Base-by-base conservation (phyloP, 2,113 vertebrate species). In the Trichomycterus rosablanca region DNA sequence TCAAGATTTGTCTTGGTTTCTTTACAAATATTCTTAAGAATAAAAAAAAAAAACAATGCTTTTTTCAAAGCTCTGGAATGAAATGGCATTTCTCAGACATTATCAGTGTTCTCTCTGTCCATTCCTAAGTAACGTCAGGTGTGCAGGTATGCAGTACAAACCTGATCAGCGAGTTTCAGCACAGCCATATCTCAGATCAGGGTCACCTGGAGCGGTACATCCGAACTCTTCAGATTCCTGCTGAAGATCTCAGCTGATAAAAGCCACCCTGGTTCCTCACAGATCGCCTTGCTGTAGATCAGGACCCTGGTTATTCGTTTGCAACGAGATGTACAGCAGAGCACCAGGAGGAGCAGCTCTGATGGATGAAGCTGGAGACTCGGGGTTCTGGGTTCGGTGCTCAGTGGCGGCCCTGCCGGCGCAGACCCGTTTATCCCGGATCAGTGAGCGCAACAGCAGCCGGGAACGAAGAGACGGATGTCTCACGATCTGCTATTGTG, bases 131-230 rank as follows among this genome's bases (percentile, higher is more conserved):
- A n/a, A n/a, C n/a, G n/a, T n/a, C 7, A 30, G 7, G 26, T 30
- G 26, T 30, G 26, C 26, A 30, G 26, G 26, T 4, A 30, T 30
- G 26, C 73, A 65, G 74, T 77, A 20, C 72, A 56, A 81, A 89
- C 87, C 87, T 89, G 87, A 15, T 89, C 87, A 67, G 79, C 79
- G 79, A 89, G 85, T 65, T 88, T 89, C 60, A 89, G 84, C 46
- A 89, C 87, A 78, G 87, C 87, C 87, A 89, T 89, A 73, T 78
- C 86, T 59, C 74, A 68, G n/a, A n/a, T n/a, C n/a, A n/a, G n/a
- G n/a, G 66, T 80, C 72, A 70, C 71, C 77, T 81, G 72, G 63
- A 64, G 72, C 68, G 3, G 71, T 65, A 74, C 82, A 80, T 86
- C 76, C 79, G 74, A 76, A 63, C 63, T 56, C 66, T 59, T 66